Evolutionary conservation across 2,797 vertebrate genomes (phyloP), one percentile per base, ranked within the genome.

Genomic region (Aselliscus stoliczkanus): DNA sequence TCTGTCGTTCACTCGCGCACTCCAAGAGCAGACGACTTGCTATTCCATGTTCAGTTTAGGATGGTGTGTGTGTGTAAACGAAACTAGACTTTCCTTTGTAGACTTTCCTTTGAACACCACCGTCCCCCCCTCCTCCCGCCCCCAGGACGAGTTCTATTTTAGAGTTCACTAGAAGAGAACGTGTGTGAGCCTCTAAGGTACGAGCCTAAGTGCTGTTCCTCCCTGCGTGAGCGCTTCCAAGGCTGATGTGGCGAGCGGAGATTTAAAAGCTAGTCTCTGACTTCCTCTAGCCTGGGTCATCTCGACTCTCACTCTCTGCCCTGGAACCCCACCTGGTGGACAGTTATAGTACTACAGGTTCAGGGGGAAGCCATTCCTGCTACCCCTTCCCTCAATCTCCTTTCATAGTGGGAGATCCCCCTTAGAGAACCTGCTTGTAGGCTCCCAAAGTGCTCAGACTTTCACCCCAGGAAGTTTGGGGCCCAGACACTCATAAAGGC

Each of bases 271-370:
- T 54, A 21, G 42, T 73, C 88, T 79, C 60, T 2, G 2, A 77
- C 79, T 86, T 20, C 79, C 83, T 20, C 77, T 0, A 11, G 54
- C 29, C 93, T 4, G 52, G 93, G 85, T n/a, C 90, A 29, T n/a
- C 37, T 70, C n/a, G 25, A 18, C 12, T 58, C 82, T 97, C 98
- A 97, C 98, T 98, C 93, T 96, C 89, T 97, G 98, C 97, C 98
- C 98, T 97, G 96, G 64, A 85, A 97, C 98, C 89, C 98, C 98
- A 98, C 98, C 98, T 97, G 94, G 98, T 98, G 98, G 98, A 72
- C 88, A 93, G n/a, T 69, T 21, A 0, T 11, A 80, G 95, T 62
- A 92, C 92, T 91, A 93, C 98, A 96, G 44, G 39, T 37, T 12
- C 64, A 27, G 50, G 83, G 75, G 67, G 52, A 92, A 27, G 42